These are phyloP conservation scores for Oceanodroma tethys DNA, from an alignment of 2,113 vertebrate genomes.

Conservation along the genomic window DNA sequence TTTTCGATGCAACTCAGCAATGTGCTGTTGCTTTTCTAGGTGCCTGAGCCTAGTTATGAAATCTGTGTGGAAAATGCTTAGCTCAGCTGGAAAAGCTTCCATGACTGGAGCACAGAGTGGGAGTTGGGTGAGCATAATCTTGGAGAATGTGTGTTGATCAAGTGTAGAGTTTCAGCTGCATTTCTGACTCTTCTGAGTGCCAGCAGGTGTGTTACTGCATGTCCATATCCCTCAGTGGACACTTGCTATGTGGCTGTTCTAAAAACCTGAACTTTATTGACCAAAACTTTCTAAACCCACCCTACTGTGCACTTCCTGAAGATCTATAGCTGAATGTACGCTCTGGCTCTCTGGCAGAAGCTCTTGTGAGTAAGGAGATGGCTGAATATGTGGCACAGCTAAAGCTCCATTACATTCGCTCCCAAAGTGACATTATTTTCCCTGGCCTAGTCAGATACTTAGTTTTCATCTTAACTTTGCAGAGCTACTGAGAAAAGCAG, in stretches of 20 bases:
- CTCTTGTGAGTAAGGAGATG: background rate
- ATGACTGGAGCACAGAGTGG: background rate
- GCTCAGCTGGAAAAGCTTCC: conserved; percentile 22
- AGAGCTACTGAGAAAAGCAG: background rate
- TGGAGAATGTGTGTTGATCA: background rate
- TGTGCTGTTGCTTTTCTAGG: background rate
- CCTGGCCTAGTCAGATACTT: background rate
- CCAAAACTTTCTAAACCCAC: background rate
- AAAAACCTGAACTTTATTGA: background rate
- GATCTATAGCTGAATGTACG: background rate
- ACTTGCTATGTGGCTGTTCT: background rate
- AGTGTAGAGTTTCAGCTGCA: background rate
- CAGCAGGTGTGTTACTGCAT: background rate
- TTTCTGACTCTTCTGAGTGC: background rate
- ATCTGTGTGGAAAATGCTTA: background rate
- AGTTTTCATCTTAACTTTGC: background rate
- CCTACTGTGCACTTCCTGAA: background rate
- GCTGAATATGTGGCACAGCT: background rate
- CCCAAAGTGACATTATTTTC: background rate
- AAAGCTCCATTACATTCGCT: background rate
- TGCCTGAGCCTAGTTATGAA: conserved; percentile 18
- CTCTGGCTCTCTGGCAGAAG: background rate
- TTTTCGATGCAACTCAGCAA: background rate
- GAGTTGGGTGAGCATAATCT: conserved; percentile 3
- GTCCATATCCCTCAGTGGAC: background rate